These are phyloP conservation scores for Periplaneta americana DNA, from an alignment of 1,140 invertebrate genomes.

Conservation along the genomic window DNA sequence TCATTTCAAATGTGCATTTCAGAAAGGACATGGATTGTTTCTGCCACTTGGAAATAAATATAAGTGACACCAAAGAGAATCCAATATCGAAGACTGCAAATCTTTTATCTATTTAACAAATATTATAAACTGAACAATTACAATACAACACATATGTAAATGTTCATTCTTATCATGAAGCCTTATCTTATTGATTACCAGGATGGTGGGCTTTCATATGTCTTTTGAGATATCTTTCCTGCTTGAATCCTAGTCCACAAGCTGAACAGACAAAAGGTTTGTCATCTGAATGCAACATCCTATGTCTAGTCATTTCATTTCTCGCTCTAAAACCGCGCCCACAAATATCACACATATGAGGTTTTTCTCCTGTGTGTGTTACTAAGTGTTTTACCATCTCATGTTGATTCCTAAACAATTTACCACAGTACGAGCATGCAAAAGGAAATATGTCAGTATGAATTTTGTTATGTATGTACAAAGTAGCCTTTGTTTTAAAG, in stretches of 20 bases:
- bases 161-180: too few relatives aligned
- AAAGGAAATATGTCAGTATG: conserved; percentile 30
- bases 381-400: conserved; percentile 34
- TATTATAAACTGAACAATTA: too few relatives aligned
- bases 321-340: conserved; percentile 64
- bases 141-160: too few relatives aligned
- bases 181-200: neutral
- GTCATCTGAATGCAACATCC: conserved; percentile 62
- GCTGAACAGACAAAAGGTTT: conserved; percentile 55
- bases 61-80: too few relatives aligned
- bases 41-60: too few relatives aligned
- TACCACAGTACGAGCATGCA: conserved; percentile 22
- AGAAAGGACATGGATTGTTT: too few relatives aligned
- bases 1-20: too few relatives aligned
- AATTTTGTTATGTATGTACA: conserved; percentile 24
- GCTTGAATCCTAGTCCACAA: conserved; percentile 4
- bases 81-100: too few relatives aligned
- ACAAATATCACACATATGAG: conserved; percentile 53
- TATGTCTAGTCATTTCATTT: conserved; percentile 68
- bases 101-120: too few relatives aligned
- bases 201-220: conserved; percentile 14
- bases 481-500: conserved; percentile 25
- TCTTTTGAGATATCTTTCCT: conserved; percentile 1
- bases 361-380: conserved; percentile 46
- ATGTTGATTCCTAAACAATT: conserved; percentile 8